phyloP scores from a whole-genome alignment of 2,888 invertebrate species.

The Mechanitis mazaeus region DNA sequence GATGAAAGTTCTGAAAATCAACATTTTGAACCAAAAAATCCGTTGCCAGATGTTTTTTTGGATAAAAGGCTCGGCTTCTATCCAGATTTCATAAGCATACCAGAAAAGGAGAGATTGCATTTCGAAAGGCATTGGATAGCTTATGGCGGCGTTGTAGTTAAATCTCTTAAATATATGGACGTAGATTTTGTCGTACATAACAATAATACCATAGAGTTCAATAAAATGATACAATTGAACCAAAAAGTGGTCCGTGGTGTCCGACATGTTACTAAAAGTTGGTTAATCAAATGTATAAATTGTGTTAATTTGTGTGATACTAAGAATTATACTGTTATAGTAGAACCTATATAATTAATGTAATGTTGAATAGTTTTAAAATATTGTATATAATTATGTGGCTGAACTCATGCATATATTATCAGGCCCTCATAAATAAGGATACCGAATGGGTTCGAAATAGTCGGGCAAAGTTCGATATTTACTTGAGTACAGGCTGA shows the following conservation, averaged over 20 bases:
- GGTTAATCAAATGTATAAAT: slow-evolving; percentile 62
- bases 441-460: neutral
- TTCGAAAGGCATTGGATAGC: slow-evolving; percentile 80
- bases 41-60: slow-evolving; percentile 57
- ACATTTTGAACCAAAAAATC: slow-evolving; percentile 38
- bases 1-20: slow-evolving; percentile 20
- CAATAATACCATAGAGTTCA: slow-evolving; percentile 43
- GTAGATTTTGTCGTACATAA: slow-evolving; percentile 61
- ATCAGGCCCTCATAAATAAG: no score
- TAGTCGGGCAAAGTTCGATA: no score
- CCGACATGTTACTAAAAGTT: slow-evolving; percentile 57
- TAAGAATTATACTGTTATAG: slow-evolving; percentile 46
- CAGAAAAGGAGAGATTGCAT: slow-evolving; percentile 51
- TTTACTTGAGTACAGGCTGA: no score
- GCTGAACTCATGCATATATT: no score
- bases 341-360: slow-evolving; percentile 35
- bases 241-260: slow-evolving; percentile 42
- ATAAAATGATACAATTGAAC: slow-evolving; percentile 48
- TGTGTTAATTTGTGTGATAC: slow-evolving; percentile 51
- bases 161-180: slow-evolving; percentile 49
- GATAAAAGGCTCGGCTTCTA: slow-evolving; percentile 60
- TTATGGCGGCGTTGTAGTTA: slow-evolving; percentile 72
- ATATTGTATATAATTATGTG: neutral
- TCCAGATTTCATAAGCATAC: slow-evolving; percentile 65
- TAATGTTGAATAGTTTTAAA: neutral